Base-by-base conservation (phyloP, 2,888 invertebrate genomes). In the Lagria hirta region DNA sequence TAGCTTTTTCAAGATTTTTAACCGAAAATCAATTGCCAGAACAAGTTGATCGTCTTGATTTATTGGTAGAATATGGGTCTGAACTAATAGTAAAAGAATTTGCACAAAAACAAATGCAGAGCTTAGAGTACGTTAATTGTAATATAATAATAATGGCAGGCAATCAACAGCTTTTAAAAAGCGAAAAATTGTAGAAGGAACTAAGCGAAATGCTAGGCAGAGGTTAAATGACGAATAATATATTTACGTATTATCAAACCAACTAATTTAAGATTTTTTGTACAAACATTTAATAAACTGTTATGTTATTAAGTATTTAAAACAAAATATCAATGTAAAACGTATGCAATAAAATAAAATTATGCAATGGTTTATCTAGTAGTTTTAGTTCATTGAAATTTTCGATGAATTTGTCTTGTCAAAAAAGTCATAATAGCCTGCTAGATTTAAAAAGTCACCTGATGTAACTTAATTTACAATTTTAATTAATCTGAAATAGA, bases 21-120 rank as follows among this genome's bases (percentile, higher is more conserved):
- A 67, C 86, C 1, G 87, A 90, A 69, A 75, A 86, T 27, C 83
- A 90, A 60, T 69, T 90, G 40, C 90, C 90, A 0, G 73, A 78
- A 54, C 71, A 73, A 26, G 51, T 53, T 26, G 50, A 54, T 18
- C 46, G 49, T 17, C 49, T 49, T 46, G 60, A 58, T 33, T 43
- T 50, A 16, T 56, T 61, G 3, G 51, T 59, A 3, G 76, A 77
- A 2, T 72, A 73, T 0, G 75, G 79, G 33, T 68, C 75, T 22
- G 73, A 75, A 43, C 74, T 76, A 1, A 68, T 73, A 23, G 72
- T 72, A 23, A 72, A 68, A 30, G 74, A 73, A 52, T 84, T 84
- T 58, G 78, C 77, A 55, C 83, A 84, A 58, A 83, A 79, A 62
- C 76, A 75, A 1, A 69, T 82, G 0, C 73, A 75, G 7, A 75